Evolutionary conservation across 2,888 invertebrate genomes (phyloP).

Genomic region (Metopia argyrocephala): DNA sequence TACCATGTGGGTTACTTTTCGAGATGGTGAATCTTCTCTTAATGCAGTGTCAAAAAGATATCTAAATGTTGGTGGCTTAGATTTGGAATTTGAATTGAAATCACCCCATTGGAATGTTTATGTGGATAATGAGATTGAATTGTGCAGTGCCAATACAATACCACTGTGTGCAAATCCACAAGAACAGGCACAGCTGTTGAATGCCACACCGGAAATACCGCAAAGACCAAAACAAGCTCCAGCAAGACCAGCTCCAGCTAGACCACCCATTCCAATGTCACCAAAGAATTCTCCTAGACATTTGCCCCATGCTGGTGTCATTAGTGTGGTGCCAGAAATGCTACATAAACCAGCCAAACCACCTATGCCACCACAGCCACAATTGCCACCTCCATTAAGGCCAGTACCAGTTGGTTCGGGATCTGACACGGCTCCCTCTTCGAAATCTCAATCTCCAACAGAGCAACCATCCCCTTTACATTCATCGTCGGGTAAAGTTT

Average conservation of each 20-base stretch:
- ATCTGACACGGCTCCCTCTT: slow-evolving; percentile 69
- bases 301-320: slow-evolving; percentile 80
- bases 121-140: slow-evolving; percentile 88
- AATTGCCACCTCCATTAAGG: slow-evolving; percentile 54
- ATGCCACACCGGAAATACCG: slow-evolving; percentile 80
- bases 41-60: slow-evolving; percentile 82
- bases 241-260: slow-evolving; percentile 79
- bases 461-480: slow-evolving; percentile 69
- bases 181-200: slow-evolving; percentile 75
- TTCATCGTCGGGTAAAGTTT: slow-evolving; percentile 72
- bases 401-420: slow-evolving; percentile 51
- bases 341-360: slow-evolving; percentile 71
- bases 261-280: slow-evolving; percentile 81
- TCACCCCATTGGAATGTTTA: slow-evolving; percentile 91
- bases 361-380: slow-evolving; percentile 72
- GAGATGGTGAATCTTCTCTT: slow-evolving; percentile 92
- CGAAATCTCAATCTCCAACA: slow-evolving; percentile 73
- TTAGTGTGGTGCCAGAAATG: slow-evolving; percentile 78
- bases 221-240: slow-evolving; percentile 80
- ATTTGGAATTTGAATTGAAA: slow-evolving; percentile 86
- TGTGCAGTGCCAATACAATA: slow-evolving; percentile 91
- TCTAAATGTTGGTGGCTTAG: slow-evolving; percentile 83
- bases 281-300: slow-evolving; percentile 79
- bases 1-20: slow-evolving; percentile 94
- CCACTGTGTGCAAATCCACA: slow-evolving; percentile 82